Evolutionary conservation across 2,888 invertebrate species (phyloP).

Genomic region (Hofmannophila pseudospretella): DNA sequence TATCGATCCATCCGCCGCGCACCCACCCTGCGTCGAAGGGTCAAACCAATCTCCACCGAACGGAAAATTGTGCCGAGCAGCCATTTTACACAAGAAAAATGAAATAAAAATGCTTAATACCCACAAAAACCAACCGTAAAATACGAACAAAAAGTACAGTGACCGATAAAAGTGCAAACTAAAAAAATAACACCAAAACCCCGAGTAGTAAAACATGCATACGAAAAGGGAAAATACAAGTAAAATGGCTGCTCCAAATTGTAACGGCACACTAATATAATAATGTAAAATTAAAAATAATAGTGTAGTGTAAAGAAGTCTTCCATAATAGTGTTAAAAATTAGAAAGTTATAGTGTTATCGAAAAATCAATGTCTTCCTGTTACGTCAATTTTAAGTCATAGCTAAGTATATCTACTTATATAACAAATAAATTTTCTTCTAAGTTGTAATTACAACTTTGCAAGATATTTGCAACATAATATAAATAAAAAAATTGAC

Average conservation of each 20-base stretch:
- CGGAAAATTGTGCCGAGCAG: conserved; percentile 39
- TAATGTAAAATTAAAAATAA: conserved; percentile 33
- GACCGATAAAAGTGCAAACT: conserved; percentile 19
- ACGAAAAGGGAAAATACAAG: conserved; percentile 19
- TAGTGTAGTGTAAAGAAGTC: conserved; percentile 66
- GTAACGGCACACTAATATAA: conserved; percentile 27
- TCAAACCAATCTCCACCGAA: conserved; percentile 29
- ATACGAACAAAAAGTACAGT: conserved; percentile 16
- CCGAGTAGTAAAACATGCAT: conserved; percentile 19
- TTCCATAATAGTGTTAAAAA: conserved; percentile 50
- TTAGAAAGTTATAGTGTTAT: conserved; percentile 15
- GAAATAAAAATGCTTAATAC: conserved; percentile 47
- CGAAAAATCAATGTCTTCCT: conserved; percentile 31
- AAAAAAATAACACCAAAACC: conserved; percentile 14
- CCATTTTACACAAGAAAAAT: conserved; percentile 47
- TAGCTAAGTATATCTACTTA: conserved; percentile 15
- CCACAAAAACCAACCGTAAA: conserved; percentile 26
- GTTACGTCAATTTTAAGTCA: conserved; percentile 27
- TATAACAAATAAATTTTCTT: conserved; percentile 6
- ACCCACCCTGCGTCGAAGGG: conserved; percentile 40
- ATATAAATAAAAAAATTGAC: conserved; percentile 5
- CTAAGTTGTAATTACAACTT: conserved; percentile 1
- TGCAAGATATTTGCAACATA: no score
- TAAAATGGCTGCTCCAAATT: conserved; percentile 52
- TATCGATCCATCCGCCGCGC: conserved; percentile 66